Evolutionary conservation across 2,797 vertebrate genomes (phyloP).

Genomic region (Enteromius radiatus): DNA sequence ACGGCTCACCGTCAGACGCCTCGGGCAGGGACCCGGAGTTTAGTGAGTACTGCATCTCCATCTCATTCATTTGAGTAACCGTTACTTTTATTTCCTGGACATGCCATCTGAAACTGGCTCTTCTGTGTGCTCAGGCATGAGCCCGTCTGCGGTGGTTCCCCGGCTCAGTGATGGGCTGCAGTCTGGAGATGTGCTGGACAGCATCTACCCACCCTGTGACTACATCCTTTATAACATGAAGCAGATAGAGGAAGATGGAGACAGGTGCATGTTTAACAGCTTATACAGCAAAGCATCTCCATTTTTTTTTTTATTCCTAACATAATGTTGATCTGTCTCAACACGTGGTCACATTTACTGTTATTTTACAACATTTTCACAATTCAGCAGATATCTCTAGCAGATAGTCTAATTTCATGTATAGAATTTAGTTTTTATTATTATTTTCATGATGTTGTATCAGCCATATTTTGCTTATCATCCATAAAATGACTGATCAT

Average conservation of each 20-base stretch:
- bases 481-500: background rate
- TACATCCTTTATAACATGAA: conserved; percentile 83
- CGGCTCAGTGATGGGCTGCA: conserved; percentile 82
- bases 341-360: background rate
- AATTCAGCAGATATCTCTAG: background rate
- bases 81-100: background rate
- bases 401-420: background rate
- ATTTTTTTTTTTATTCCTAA: background rate
- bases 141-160: conserved; percentile 69
- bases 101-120: background rate
- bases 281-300: background rate
- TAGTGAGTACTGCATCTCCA: conserved; percentile 72
- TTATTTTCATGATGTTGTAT: background rate
- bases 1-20: conserved; percentile 75
- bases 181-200: conserved; percentile 81
- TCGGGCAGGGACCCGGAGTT: conserved; percentile 81
- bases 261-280: conserved; percentile 79
- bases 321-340: background rate
- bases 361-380: background rate
- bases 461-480: background rate
- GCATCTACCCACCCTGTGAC: conserved; percentile 84
- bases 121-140: conserved; percentile 66
- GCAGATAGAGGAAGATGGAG: conserved; percentile 91
- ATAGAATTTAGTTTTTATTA: background rate
- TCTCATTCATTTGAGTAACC: background rate